Percentiles rank a stretch among this genome's conserved stretches.
phyloP scores from a whole-genome alignment of 2,113 vertebrate genomes.

The Calidris pygmaea region DNA sequence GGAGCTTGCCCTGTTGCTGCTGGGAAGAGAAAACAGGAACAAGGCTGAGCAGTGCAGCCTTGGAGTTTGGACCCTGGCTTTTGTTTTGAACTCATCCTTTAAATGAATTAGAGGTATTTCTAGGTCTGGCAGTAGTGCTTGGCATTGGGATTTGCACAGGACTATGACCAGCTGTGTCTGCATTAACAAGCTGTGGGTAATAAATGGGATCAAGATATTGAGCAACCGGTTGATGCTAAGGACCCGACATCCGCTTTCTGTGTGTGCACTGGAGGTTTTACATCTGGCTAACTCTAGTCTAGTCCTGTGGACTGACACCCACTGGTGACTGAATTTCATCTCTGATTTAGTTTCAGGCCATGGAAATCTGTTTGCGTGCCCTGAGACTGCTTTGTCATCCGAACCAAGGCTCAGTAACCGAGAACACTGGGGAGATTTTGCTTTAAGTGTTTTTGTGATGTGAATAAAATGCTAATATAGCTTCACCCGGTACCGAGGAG shows the following conservation, averaged over 20 bases:
- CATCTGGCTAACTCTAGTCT: neutral
- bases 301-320: neutral
- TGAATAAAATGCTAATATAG: neutral
- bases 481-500: neutral
- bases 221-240: neutral
- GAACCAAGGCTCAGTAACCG: neutral
- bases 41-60: neutral
- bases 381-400: neutral
- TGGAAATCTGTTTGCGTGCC: neutral
- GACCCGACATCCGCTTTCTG: neutral
- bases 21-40: neutral
- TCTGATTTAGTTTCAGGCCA: neutral
- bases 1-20: neutral
- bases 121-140: neutral
- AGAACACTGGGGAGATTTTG: neutral
- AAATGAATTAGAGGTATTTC: neutral
- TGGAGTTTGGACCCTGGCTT: neutral
- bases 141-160: neutral
- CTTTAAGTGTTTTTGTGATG: neutral
- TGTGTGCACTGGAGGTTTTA: neutral
- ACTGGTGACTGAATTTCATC: neutral
- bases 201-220: neutral
- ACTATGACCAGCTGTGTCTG: neutral
- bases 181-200: neutral
- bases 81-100: neutral